Evolutionary conservation across 2,113 vertebrate species (phyloP).

Genomic region (Cepphus grylle): DNA sequence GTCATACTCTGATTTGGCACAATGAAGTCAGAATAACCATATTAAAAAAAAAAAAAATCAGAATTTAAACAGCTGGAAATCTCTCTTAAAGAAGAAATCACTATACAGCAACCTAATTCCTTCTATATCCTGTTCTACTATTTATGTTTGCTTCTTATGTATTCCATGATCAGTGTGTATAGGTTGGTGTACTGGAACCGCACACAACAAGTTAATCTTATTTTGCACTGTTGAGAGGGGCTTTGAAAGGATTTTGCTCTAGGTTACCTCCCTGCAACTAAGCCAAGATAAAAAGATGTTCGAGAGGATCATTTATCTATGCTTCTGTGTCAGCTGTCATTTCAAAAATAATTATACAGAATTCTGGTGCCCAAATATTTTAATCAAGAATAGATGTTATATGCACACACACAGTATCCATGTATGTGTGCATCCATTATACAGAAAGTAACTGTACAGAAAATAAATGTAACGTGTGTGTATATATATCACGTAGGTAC

Average conservation of each 20-base stretch:
- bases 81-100: background rate
- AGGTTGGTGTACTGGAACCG: background rate
- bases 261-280: background rate
- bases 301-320: background rate
- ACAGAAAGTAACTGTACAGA: background rate
- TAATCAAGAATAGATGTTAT: rapidly evolving
- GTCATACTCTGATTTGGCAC: background rate
- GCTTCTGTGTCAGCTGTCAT: background rate
- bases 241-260: background rate
- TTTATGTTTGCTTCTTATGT: background rate
- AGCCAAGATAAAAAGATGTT: background rate
- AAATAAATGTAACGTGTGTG: too few species aligned
- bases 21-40: background rate
- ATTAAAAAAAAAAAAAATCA: background rate
- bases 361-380: background rate
- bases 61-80: background rate
- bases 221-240: too few species aligned
- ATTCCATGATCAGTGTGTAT: too few species aligned
- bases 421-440: too few species aligned
- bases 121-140: background rate
- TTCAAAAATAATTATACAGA: background rate
- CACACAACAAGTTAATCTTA: background rate
- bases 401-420: background rate
- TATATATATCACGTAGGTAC: background rate
- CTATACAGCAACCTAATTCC: background rate